Conservation (phyloP, 2,797 vertebrate genomes). For the Aldrovandia affinis region DNA sequence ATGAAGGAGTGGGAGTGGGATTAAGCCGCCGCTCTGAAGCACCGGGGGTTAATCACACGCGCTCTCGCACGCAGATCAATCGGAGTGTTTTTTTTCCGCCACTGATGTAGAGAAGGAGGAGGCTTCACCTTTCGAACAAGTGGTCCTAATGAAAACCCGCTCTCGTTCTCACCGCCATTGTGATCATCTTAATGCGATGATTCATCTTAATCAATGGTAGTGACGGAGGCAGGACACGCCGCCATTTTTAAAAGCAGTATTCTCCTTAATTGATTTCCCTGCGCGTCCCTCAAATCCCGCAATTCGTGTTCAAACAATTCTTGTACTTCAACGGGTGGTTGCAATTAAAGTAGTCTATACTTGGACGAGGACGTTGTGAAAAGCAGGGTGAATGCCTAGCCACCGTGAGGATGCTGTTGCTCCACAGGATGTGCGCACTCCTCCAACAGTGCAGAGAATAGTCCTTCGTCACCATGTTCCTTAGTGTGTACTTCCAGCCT, state of each 20-base stretch:
- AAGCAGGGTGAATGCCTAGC: conserved; percentile 15
- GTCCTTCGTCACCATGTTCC: conserved; percentile 11
- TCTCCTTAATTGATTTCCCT: conserved; percentile 14
- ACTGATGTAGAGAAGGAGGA: conserved; percentile 16
- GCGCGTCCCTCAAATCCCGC: neutral
- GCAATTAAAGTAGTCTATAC: conserved; percentile 12
- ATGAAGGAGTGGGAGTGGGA: conserved; percentile 33
- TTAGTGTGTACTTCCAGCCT: conserved; percentile 10
- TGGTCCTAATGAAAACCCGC: neutral
- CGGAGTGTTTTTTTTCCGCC: neutral
- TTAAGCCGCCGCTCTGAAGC: conserved; percentile 28
- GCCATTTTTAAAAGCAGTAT: neutral
- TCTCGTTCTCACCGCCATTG: neutral
- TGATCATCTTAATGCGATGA: neutral
- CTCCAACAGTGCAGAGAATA: neutral
- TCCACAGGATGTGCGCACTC: conserved; percentile 24
- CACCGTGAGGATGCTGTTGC: neutral
- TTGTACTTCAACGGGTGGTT: conserved; percentile 20
- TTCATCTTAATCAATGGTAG: neutral
- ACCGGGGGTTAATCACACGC: conserved; percentile 21
- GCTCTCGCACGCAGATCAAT: conserved; percentile 36
- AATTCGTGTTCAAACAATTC: conserved; percentile 18
- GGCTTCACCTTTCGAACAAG: conserved; percentile 9
- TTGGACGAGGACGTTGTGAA: neutral
- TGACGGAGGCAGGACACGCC: neutral